Evolutionary conservation across 1,140 invertebrate species (phyloP), one percentile per base, ranked within the genome.

Genomic region (Heliconius hermathena): DNA sequence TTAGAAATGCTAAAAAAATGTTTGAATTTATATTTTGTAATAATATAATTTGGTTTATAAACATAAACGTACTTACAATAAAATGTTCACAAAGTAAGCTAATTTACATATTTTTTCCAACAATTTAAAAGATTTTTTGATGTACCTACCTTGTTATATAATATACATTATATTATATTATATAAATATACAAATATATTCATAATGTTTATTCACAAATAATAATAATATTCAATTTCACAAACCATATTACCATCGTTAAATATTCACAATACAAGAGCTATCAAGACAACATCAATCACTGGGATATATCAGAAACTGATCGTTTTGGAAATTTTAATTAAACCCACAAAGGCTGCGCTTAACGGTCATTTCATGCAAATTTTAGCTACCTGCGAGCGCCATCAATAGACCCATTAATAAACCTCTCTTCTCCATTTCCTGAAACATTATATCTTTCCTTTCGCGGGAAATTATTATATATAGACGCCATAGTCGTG

Each of bases 351-450:
- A 79, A 81, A 82, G 79, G 83, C 77, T 84, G 76, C 77, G 76
- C 84, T 84, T 90, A 90, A 90, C 84, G 86, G 86, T 82, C 82
- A 83, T 84, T 90, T 90, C 85, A 90, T 90, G 90, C 83, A 89
- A 90, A 90, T 90, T 71, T 54, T 46, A 73, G 81, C 82, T 80
- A 85, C 84, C 86, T 86, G 83, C 38, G 76, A 77, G 57, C 78
- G 70, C 72, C 78, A 76, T 75, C 83, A 82, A 84, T 85, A 74
- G 81, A 82, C 80, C 82, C 80, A 84, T 87, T 88, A 85, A 86
- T 85, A 85, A 76, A 81, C 81, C 78, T 70, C 60, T 72, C 46
- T 57, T 20, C 66, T 46, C 72, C 33, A 74, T 74, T 78, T 71
- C n/a, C 33, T 49, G 54, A 41, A 71, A 76, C 52, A 71, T 79